Evolutionary conservation across 2,113 vertebrate species (phyloP).

Genomic region (Rhabdomys dilectus): DNA sequence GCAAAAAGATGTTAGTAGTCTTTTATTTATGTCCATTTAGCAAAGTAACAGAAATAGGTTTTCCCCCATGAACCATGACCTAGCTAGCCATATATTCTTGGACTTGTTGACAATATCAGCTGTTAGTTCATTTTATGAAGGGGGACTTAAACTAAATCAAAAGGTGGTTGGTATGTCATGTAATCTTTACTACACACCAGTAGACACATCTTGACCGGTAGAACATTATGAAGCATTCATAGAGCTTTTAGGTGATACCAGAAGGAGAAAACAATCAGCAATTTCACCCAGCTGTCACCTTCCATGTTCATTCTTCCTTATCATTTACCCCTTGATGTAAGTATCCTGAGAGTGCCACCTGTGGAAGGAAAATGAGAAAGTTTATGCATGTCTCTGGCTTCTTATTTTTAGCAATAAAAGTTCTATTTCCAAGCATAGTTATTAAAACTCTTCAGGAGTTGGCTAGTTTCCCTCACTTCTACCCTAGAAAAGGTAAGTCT

Average conservation of each 20-base stretch:
- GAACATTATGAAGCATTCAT: neutral
- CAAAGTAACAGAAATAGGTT: neutral
- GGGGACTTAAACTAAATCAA: neutral
- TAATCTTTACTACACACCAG: neutral
- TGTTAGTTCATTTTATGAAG: neutral
- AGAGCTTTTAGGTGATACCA: neutral
- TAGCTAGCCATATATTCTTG: neutral
- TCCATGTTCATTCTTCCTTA: neutral
- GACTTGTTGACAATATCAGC: neutral
- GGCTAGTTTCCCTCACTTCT: neutral
- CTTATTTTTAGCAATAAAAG: neutral
- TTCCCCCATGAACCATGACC: neutral
- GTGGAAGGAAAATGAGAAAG: accelerated
- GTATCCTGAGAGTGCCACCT: neutral
- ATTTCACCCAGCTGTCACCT: neutral
- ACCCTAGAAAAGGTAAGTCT: neutral
- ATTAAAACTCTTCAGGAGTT: neutral
- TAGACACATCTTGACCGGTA: neutral
- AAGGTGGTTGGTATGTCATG: neutral
- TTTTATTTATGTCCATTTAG: neutral
- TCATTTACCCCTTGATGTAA: neutral
- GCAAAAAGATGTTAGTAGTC: too few species aligned
- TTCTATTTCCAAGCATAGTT: accelerated
- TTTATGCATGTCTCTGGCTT: neutral
- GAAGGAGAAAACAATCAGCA: neutral